Conservation (phyloP, 2,888 invertebrate species). For the Chaetogeoica ovagalla region DNA sequence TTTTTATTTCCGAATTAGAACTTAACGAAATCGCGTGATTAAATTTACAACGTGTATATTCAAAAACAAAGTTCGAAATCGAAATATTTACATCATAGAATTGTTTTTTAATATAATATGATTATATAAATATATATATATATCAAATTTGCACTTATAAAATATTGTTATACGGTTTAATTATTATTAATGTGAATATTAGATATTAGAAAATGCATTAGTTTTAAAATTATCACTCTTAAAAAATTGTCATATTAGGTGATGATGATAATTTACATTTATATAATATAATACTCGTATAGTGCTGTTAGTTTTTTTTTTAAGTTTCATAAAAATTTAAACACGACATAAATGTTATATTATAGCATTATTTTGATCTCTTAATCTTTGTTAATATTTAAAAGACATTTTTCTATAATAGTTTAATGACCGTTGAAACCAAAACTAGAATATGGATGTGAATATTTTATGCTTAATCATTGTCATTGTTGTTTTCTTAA, state of each 20-base stretch:
- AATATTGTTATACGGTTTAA: conserved; percentile 48
- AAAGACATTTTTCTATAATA: conserved; percentile 48
- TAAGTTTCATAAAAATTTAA: conserved; percentile 49
- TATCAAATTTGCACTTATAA: conserved; percentile 14
- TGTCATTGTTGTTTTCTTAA: conserved; percentile 52
- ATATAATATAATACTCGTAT: conserved; percentile 22
- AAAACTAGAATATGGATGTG: conserved; percentile 33
- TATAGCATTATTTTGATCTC: conserved; percentile 51
- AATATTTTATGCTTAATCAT: conserved; percentile 53
- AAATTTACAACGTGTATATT: neutral
- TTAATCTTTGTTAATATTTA: conserved; percentile 49
- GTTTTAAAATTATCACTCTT: conserved; percentile 36
- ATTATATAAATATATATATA: conserved; percentile 15
- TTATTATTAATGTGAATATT: conserved; percentile 46
- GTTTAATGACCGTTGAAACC: conserved; percentile 40
- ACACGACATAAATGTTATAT: conserved; percentile 39
- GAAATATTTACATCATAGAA: neutral
- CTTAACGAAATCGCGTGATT: conserved; percentile 13
- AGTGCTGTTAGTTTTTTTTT: conserved; percentile 47
- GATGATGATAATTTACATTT: conserved; percentile 24
- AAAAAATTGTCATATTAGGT: conserved; percentile 34
- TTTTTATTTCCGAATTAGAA: conserved; percentile 38
- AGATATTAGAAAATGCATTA: conserved; percentile 34
- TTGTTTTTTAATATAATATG: conserved; percentile 35
- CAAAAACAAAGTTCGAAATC: conserved; percentile 11